Base-by-base conservation (phyloP, 2,888 invertebrate genomes). In the Noctua janthe region DNA sequence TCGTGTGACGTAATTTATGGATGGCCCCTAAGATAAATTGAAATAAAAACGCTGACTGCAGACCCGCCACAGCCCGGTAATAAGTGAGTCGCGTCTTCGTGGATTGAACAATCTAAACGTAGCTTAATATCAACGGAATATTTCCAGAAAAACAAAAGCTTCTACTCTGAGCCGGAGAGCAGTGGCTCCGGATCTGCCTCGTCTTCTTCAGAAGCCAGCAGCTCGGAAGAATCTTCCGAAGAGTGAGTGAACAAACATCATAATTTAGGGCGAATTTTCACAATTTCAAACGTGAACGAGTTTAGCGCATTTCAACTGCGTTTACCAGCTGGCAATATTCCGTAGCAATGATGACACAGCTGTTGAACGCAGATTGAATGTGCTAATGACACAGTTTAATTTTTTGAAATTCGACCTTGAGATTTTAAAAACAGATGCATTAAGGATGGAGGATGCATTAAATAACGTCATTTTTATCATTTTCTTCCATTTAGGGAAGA, bases 121-220 rank as follows among this genome's bases (percentile, higher is more conserved):
- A 15, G 2, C 62, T 62, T 29, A 6, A 29, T 15, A 62, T 29
- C 29, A 62, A 15, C 7, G 62, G 29, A 15, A 13, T 62, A 2
- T 84, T 96, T 90, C 86, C 97, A 95, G 95, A 96, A 97, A 91
- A 97, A 97, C 92, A 98, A 97, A 94, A 97, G 97, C 78, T 98
- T 98, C 96, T 98, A 98, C 94, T 98, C 98, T 15, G 97, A 97
- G 80, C 95, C 97, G 2, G 96, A 94, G 43, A 97, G 96, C 91
- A 96, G 95, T 59, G 95, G 95, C 0, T 94, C 96, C 0, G 95
- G 91, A 0, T 94, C 96, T 0, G 92, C 92, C 0, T 93, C 95
- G 0, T 91, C 92, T 0, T 91, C 94, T 0, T 91, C 92, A 0
- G 92, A 91, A 1, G 92, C 91, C 39, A 96, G 95, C 89, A 93